A percentile compares a stretch with the other conserved stretches of the same genome.
Conservation (phyloP, 2,113 vertebrate genomes). For the Paramisgurnus dabryanus region DNA sequence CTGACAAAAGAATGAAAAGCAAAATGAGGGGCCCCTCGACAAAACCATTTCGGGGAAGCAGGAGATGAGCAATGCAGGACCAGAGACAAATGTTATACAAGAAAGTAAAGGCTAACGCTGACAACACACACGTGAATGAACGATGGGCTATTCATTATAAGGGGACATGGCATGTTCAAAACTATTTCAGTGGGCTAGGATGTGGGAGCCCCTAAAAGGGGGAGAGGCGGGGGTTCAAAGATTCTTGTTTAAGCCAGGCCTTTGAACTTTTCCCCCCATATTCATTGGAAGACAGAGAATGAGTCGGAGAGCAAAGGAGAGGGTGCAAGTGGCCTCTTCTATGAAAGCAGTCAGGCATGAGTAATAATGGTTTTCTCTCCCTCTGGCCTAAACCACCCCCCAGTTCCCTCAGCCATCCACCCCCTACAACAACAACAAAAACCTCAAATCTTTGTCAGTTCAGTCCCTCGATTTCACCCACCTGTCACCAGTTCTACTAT, state of each 20-base stretch:
- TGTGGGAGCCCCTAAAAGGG: conserved; percentile 4
- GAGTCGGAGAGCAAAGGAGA: conserved; percentile 38
- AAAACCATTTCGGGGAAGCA: conserved; percentile 41
- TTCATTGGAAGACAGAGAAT: conserved; percentile 47
- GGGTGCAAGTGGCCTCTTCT: conserved; percentile 49
- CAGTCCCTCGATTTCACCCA: conserved; percentile 18
- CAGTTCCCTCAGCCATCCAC: conserved; percentile 18
- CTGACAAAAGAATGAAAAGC: conserved; percentile 51
- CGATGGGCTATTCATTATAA: conserved; percentile 18
- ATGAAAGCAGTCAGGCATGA: conserved; percentile 54
- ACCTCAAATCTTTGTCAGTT: conserved; percentile 46
- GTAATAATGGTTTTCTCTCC: conserved; percentile 56
- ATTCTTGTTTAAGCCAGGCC: conserved; percentile 34
- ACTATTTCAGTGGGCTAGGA: conserved; percentile 18
- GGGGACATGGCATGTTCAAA: conserved; percentile 39
- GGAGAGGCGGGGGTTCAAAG: conserved; percentile 43
- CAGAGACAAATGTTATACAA: neutral
- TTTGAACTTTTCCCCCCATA: conserved; percentile 53
- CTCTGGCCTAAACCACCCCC: conserved; percentile 50
- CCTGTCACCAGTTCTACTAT: conserved; percentile 32
- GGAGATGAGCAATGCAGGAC: neutral
- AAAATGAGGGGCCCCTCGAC: conserved; percentile 46
- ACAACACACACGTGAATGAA: conserved; percentile 18
- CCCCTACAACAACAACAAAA: conserved; percentile 40
- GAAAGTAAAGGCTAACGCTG: neutral